phyloP scores from a whole-genome alignment of 92 coral and sea anemone genomes.

The Porites rus region DNA sequence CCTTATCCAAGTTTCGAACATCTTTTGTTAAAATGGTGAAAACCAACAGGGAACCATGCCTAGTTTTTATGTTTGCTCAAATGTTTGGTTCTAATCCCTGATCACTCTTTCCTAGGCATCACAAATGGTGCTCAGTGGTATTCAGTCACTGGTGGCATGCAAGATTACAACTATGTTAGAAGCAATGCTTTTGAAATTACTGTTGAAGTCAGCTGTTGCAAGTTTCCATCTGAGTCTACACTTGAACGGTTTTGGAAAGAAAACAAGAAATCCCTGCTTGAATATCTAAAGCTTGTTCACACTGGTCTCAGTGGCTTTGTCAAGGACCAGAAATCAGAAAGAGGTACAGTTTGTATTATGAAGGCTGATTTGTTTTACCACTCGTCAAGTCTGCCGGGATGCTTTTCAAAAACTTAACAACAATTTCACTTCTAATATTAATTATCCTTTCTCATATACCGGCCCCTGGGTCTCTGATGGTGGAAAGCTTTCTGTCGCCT shows the following conservation, averaged over 20 bases:
- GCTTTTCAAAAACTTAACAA: no score
- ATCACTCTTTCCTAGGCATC: slow-evolving; percentile 64
- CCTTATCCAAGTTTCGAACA: no score
- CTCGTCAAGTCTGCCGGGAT: no score
- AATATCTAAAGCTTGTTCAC: slow-evolving; percentile 81
- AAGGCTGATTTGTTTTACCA: neutral
- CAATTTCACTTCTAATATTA: no score
- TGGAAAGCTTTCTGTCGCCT: no score
- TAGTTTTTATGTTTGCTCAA: no score
- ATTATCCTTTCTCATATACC: no score
- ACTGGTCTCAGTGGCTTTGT: slow-evolving; percentile 92
- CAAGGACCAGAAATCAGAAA: slow-evolving; percentile 54
- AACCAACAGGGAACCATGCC: no score
- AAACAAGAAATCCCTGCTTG: slow-evolving; percentile 81
- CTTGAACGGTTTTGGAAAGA: slow-evolving; percentile 78
- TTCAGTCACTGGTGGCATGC: slow-evolving; percentile 96
- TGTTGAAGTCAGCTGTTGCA: slow-evolving; percentile 95
- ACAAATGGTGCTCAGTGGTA: slow-evolving; percentile 99
- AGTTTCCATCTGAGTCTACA: slow-evolving; percentile 68
- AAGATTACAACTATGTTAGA: slow-evolving; percentile 91
- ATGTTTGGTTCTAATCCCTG: no score
- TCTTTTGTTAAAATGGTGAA: no score
- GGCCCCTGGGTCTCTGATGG: no score
- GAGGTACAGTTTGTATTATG: slow-evolving; percentile 36
- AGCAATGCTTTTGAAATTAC: slow-evolving; percentile 95